These are phyloP conservation scores for Vombatus ursinus DNA, from an alignment of 2,113 vertebrate genomes.

Conservation along the genomic window DNA sequence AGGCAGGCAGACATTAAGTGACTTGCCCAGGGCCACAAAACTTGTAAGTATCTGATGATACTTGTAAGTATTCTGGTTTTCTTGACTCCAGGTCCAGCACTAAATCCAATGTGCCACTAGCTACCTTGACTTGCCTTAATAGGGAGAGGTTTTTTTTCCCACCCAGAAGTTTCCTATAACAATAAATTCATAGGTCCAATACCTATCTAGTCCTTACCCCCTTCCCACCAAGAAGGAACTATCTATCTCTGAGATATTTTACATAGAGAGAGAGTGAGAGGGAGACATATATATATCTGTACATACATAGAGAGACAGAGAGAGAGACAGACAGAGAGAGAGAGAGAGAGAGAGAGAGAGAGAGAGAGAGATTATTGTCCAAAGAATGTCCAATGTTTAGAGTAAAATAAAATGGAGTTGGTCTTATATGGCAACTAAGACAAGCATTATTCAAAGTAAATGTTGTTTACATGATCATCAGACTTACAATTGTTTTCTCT, in stretches of 20 bases:
- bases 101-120: not conserved
- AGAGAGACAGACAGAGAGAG: too few relatives aligned
- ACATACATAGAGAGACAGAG: too few relatives aligned
- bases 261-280: too few relatives aligned
- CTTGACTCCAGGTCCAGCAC: not conserved
- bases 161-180: not conserved
- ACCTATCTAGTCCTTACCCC: not conserved
- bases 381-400: not conserved
- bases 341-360: too few relatives aligned
- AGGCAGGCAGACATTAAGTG: not conserved
- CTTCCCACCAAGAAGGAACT: too few relatives aligned
- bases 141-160: not conserved
- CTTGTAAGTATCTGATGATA: too few relatives aligned
- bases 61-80: too few relatives aligned
- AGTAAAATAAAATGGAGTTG: not conserved
- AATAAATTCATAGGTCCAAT: not conserved
- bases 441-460: conserved; percentile 17
- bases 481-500: conserved; percentile 39
- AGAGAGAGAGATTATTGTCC: not conserved
- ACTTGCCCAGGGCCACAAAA: not conserved
- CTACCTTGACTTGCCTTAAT: not conserved
- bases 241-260: too few relatives aligned
- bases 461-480: not conserved
- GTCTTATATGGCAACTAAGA: conserved; percentile 11
- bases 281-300: too few relatives aligned